A percentile compares a stretch with the other conserved stretches of the same genome.
Evolutionary conservation across 2,888 invertebrate genomes (phyloP).

Genomic region (Caenorhabditis auriculariae): DNA sequence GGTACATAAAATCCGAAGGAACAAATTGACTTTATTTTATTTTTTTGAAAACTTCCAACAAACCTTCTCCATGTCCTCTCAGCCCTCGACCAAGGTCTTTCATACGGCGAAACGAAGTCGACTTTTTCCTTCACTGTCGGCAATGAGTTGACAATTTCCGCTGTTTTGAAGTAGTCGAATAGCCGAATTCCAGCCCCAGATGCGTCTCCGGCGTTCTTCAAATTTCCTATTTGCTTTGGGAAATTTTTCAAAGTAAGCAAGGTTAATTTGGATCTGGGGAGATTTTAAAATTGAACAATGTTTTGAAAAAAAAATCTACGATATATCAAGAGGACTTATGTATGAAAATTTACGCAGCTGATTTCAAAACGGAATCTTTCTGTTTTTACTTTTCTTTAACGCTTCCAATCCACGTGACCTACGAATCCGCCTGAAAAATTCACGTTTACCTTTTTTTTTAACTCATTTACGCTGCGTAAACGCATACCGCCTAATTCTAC

Average conservation of each 20-base stretch:
- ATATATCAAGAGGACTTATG: too few relatives aligned
- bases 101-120: conserved; percentile 59
- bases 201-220: conserved; percentile 44
- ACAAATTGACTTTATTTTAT: too few relatives aligned
- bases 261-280: not conserved
- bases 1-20: too few relatives aligned
- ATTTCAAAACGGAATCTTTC: too few relatives aligned
- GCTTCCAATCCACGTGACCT: too few relatives aligned
- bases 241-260: not conserved
- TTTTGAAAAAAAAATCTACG: not conserved
- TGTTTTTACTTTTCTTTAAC: too few relatives aligned
- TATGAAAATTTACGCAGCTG: too few relatives aligned
- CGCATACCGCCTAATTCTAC: too few relatives aligned
- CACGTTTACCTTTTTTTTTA: too few relatives aligned
- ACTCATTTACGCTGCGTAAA: too few relatives aligned
- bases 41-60: too few relatives aligned
- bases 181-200: conserved; percentile 50
- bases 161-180: conserved; percentile 60
- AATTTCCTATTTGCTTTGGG: not conserved
- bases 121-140: conserved; percentile 55
- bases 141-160: conserved; percentile 48
- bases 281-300: not conserved
- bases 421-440: too few relatives aligned
- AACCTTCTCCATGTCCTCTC: conserved; percentile 59
- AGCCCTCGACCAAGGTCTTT: conserved; percentile 51